These are phyloP conservation scores for Tenebrio molitor DNA, from an alignment of 1,140 invertebrate genomes.

Conservation along the genomic window DNA sequence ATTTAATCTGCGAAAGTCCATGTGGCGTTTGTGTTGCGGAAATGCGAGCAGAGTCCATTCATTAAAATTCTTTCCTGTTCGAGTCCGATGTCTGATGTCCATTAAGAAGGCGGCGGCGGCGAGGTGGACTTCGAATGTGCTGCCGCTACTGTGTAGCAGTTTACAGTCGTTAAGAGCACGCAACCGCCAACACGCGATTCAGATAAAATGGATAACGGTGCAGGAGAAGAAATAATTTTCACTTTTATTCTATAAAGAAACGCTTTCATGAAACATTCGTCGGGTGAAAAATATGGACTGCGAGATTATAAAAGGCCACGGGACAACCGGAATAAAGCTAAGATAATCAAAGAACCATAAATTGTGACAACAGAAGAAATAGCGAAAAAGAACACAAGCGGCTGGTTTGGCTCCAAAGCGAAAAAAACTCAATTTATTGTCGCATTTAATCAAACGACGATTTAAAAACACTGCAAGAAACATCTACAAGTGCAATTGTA, in stretches of 20 bases:
- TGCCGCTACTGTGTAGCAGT: conserved; percentile 36
- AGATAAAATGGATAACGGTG: conserved; percentile 41
- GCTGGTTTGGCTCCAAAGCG: too few species aligned
- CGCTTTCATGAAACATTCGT: conserved; percentile 1
- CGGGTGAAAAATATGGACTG: too few species aligned
- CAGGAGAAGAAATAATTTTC: conserved; percentile 26
- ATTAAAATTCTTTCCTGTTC: conserved; percentile 48
- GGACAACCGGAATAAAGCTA: too few species aligned
- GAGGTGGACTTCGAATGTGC: conserved; percentile 18
- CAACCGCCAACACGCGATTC: conserved; percentile 40
- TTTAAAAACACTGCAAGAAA: too few species aligned
- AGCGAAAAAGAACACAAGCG: too few species aligned
- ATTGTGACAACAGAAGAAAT: too few species aligned
- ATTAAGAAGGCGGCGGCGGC: conserved; percentile 31
- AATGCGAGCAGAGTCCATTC: conserved; percentile 44
- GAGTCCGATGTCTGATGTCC: conserved; percentile 42
- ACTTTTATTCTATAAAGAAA: not conserved
- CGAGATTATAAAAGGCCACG: too few species aligned
- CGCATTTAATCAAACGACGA: too few species aligned
- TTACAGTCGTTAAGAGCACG: conserved; percentile 32
- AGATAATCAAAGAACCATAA: too few species aligned
- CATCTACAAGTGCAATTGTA: too few species aligned
- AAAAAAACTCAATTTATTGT: too few species aligned
- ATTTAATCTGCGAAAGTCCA: conserved; percentile 6
- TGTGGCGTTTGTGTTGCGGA: conserved; percentile 30